Base-by-base conservation (phyloP, 64 coral and sea anemone species). In the Hydrozoanthus tunicans region DNA sequence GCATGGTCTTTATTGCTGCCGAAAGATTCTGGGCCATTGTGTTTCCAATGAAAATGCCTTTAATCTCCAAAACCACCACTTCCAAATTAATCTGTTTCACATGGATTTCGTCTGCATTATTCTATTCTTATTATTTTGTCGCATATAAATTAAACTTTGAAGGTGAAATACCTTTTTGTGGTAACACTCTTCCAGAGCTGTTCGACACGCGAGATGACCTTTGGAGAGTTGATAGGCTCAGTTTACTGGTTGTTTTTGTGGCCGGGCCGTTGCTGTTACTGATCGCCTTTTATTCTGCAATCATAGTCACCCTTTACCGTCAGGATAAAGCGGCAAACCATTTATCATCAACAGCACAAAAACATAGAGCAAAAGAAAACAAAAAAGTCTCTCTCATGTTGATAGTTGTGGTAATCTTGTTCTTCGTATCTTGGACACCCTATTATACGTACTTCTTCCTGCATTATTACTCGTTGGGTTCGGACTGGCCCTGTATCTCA, bases 11-110 rank as follows among this genome's bases (percentile, higher is more conserved):
- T 0, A 94, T 94, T 32, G 81, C 80, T 8, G 75, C 91, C 5
- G 93, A 94, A 7, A 80, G 93, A 12, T 94, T 91, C 64, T 77
- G 83, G 32, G 90, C 93, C 1, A 70, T 89, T 9, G 70, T 85
- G 9, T 85, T 90, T 79, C 94, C 94, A 5, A 66, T 92, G 26
- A 85, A 81, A 59, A 58, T 51, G 4, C 51, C 8, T 7, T 71
- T 77, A 43, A 92, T 93, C 62, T 70, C 79, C 5, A 17, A 80
- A 4, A 60, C 10, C 24, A 62, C 56, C 9, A 60, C 25, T 24
- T 25, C 78, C 3, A 4, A 23, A 58, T 9, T 59, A 20, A 61
- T 80, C 58, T 80, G 78, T 23, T 80, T 80, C 25, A 80, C 78
- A 27, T 80, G 78, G 57, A 80, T 80, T 23, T 62, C 78, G 25